A percentile compares a stretch with the other conserved stretches of the same genome.
Evolutionary conservation across 2,888 invertebrate genomes (phyloP).

Genomic region (Hofmannophila pseudospretella): DNA sequence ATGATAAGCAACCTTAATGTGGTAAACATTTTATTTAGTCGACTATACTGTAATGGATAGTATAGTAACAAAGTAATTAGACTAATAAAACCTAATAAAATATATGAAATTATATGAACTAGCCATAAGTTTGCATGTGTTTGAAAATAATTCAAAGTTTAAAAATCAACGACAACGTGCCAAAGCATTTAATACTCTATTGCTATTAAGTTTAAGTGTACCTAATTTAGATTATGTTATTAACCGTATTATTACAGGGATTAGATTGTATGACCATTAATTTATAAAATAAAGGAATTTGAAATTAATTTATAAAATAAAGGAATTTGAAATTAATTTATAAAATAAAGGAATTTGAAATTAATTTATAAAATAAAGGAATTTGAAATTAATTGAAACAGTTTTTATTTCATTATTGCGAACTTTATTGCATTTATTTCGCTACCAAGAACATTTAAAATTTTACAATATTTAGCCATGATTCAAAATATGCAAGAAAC

Average conservation of each 20-base stretch:
- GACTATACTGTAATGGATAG: no score
- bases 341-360: not conserved
- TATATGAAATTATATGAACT: no score
- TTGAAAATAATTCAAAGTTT: no score
- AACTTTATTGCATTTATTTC: not conserved
- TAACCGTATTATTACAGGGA: constrained; percentile 35
- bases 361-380: constrained; percentile 3
- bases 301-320: not conserved
- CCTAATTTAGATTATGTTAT: constrained; percentile 4
- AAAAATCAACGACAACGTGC: constrained; percentile 25
- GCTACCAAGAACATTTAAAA: no score
- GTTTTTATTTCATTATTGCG: not conserved
- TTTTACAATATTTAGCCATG: no score
- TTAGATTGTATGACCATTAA: constrained; percentile 28
- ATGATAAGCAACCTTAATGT: no score
- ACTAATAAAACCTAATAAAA: no score
- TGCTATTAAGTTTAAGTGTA: constrained; percentile 22
- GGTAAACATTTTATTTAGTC: no score
- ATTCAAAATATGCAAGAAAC: no score
- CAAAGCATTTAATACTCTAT: constrained; percentile 47
- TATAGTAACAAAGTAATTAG: no score
- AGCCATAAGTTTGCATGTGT: no score
- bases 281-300: no score
- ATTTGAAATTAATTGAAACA: not conserved
- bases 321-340: not conserved